Evolutionary conservation across 2,797 vertebrate genomes (phyloP).

Genomic region (Emydoidea blandingii): DNA sequence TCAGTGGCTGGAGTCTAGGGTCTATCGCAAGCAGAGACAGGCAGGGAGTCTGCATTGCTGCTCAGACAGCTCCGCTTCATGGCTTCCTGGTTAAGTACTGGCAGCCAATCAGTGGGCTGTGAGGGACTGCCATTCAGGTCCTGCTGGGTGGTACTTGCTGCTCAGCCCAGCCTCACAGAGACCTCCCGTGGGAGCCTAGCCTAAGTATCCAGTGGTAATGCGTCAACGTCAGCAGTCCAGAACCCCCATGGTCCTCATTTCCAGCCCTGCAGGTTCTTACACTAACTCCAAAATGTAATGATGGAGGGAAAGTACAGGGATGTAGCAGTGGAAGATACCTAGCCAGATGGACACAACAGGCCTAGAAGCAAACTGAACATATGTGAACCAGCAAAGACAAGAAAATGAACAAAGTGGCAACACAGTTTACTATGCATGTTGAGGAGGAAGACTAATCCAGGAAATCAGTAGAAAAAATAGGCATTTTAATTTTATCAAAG

Average conservation of each 20-base stretch:
- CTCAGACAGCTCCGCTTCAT: background rate
- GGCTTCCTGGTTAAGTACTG: background rate
- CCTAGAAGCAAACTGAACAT: background rate
- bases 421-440: background rate
- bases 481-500: background rate
- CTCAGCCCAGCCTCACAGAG: background rate
- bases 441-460: background rate
- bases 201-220: background rate
- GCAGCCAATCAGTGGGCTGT: background rate
- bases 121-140: background rate
- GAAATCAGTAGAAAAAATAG: background rate
- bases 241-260: background rate
- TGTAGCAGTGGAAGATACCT: background rate
- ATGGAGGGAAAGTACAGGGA: background rate
- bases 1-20: background rate
- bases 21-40: background rate
- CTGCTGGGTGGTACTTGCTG: background rate
- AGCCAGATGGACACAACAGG: background rate
- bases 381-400: background rate
- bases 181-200: background rate
- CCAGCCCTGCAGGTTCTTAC: background rate
- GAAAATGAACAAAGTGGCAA: background rate
- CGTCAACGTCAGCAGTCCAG: background rate
- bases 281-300: background rate
- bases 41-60: background rate